Percentiles rank a stretch among this genome's conserved stretches.
Evolutionary conservation across 2,797 vertebrate genomes (phyloP).

Genomic region (Ptychobarbus kaznakovi): DNA sequence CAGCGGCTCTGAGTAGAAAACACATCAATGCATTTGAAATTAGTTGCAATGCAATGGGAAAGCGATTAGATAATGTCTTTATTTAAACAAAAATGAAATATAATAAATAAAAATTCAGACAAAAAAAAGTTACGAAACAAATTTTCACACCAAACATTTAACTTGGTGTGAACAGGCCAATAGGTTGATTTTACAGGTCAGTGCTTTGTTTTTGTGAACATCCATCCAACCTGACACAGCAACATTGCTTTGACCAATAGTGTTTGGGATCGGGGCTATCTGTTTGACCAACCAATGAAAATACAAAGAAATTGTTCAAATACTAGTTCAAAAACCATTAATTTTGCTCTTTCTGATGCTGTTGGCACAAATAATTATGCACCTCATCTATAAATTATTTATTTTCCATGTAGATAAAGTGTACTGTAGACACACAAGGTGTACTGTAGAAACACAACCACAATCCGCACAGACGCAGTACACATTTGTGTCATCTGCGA

Average conservation of each 20-base stretch:
- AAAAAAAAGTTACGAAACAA: background rate
- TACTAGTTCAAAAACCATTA: background rate
- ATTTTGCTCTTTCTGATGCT: background rate
- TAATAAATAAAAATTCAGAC: background rate
- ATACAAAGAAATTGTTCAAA: background rate
- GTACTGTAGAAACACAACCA: background rate
- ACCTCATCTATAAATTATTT: background rate
- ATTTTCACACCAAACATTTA: background rate
- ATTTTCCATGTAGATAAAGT: background rate
- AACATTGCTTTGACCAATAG: background rate
- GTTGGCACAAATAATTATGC: background rate
- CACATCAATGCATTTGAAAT: background rate
- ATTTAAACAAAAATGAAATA: background rate
- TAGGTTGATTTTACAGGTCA: background rate
- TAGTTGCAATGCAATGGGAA: background rate
- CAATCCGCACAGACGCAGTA: constrained; percentile 8
- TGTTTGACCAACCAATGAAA: background rate
- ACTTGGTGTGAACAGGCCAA: background rate
- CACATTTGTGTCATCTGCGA: constrained; percentile 44
- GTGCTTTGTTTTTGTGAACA: background rate
- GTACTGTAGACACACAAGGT: constrained; percentile 14
- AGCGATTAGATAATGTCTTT: background rate
- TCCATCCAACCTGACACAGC: background rate
- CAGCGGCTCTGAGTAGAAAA: background rate
- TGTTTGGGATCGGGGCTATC: background rate